A percentile compares a stretch with the other conserved stretches of the same genome.
These are phyloP conservation scores for Lithobates pipiens DNA, from an alignment of 2,797 vertebrate genomes.

Conservation along the genomic window DNA sequence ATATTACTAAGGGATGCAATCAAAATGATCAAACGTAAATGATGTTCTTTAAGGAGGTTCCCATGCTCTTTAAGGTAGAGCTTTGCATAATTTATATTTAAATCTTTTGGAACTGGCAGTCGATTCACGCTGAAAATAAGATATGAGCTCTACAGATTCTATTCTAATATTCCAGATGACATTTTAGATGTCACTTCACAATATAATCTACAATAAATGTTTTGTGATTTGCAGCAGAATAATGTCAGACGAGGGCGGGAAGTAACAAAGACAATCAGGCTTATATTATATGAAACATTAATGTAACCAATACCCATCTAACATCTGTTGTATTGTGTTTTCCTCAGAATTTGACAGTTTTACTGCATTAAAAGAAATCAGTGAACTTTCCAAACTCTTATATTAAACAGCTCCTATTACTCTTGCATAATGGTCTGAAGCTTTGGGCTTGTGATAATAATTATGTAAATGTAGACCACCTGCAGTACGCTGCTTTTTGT, in stretches of 20 bases:
- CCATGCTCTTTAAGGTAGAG: too few relatives aligned
- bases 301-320: conserved; percentile 19
- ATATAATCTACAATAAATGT: conserved; percentile 17
- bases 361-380: conserved; percentile 2
- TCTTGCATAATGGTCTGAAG: not conserved
- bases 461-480: not conserved
- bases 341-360: not conserved
- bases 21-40: too few relatives aligned
- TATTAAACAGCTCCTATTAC: not conserved
- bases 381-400: conserved; percentile 13
- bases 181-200: conserved; percentile 14
- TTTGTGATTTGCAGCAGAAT: conserved; percentile 23
- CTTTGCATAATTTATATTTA: not conserved
- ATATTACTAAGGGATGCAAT: too few relatives aligned
- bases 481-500: not conserved
- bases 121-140: not conserved
- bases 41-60: too few relatives aligned
- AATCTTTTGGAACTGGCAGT: not conserved
- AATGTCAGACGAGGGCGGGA: conserved; percentile 6
- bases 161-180: conserved; percentile 36
- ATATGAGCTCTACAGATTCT: not conserved
- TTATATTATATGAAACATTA: conserved; percentile 39
- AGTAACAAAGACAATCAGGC: conserved; percentile 15
- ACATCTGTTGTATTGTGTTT: conserved; percentile 25
- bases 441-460: not conserved